These are phyloP conservation scores for Varanus komodoensis DNA, from an alignment of 2,113 vertebrate species.

Conservation along the genomic window DNA sequence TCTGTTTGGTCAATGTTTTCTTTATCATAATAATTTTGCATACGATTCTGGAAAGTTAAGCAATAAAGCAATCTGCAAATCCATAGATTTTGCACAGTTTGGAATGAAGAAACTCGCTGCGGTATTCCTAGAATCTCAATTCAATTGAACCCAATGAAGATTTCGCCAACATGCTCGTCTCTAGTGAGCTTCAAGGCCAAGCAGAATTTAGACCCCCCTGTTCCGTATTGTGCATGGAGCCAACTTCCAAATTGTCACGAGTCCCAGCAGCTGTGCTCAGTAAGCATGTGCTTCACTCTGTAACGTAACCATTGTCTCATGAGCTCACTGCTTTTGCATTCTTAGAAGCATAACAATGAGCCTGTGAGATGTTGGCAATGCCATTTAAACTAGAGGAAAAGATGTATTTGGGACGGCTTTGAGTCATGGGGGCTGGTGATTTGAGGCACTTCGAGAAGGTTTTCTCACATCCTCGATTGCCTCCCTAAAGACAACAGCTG, in stretches of 20 bases:
- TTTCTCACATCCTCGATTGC: neutral
- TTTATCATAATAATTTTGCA: no score
- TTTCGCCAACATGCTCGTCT: neutral
- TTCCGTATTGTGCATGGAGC: neutral
- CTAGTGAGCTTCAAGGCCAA: neutral
- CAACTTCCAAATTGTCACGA: neutral
- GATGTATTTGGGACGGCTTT: neutral
- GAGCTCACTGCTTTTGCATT: neutral
- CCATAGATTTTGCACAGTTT: no score
- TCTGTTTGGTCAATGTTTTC: no score
- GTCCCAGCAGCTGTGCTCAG: neutral
- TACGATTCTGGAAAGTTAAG: no score
- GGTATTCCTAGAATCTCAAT: no score
- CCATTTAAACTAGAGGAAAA: neutral
- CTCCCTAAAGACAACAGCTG: neutral
- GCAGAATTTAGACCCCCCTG: neutral
- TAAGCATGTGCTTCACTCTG: neutral
- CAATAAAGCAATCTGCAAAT: no score
- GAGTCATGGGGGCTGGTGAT: neutral
- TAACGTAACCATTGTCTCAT: neutral
- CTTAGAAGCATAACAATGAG: neutral
- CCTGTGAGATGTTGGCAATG: neutral
- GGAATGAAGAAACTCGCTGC: no score
- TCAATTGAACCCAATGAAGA: neutral
- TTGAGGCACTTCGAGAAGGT: neutral